Evolutionary conservation across 2,888 invertebrate genomes (phyloP).

Genomic region (Eustalomyia histrio): DNA sequence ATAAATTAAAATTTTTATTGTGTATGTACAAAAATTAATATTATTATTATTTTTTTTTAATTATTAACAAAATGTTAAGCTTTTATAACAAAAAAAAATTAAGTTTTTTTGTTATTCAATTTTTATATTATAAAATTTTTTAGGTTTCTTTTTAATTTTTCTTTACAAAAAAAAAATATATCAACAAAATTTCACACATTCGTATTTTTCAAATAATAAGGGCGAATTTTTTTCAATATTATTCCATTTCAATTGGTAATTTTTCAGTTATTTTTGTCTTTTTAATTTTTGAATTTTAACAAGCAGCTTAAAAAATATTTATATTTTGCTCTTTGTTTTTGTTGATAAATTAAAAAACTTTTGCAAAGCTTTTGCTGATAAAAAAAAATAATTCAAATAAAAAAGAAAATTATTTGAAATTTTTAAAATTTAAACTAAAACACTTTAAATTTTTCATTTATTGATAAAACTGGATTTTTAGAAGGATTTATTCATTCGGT

Average conservation of each 20-base stretch:
- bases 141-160: constrained; percentile 24
- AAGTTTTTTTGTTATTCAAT: constrained; percentile 30
- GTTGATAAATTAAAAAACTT: constrained; percentile 32
- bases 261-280: constrained; percentile 14
- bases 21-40: constrained; percentile 32
- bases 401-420: constrained; percentile 3
- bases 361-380: constrained; percentile 66
- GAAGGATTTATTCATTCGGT: neutral
- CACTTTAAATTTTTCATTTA: neutral
- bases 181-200: constrained; percentile 67
- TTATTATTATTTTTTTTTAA: constrained; percentile 42
- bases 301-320: constrained; percentile 33
- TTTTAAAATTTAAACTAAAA: neutral
- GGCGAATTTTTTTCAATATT: constrained; percentile 30
- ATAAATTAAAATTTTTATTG: constrained; percentile 31
- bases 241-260: constrained; percentile 39
- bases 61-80: constrained; percentile 65
- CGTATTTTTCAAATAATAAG: constrained; percentile 53
- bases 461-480: no score
- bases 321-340: constrained; percentile 17
- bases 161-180: constrained; percentile 12
- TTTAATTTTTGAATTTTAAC: constrained; percentile 13
- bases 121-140: constrained; percentile 14
- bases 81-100: constrained; percentile 61
- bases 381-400: constrained; percentile 30